Evolutionary conservation across 2,888 invertebrate genomes (phyloP), one percentile per base, ranked within the genome.

Genomic region (Phortica okadai): DNA sequence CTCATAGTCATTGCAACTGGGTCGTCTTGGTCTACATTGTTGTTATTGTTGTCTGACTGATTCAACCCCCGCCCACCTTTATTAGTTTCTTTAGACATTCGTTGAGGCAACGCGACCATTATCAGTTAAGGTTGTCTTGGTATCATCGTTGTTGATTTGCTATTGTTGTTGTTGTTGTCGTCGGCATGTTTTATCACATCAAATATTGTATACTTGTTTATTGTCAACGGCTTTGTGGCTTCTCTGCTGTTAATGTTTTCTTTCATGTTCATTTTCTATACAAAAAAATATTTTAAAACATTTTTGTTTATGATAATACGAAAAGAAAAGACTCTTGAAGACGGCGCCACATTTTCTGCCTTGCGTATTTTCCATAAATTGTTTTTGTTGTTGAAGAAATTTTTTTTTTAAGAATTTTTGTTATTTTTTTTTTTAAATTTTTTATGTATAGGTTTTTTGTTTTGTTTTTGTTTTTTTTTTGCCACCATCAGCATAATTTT

Each of bases 91-190:
- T 45, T 21, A 41, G 44, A n/a, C 16, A 16, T 10, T 69, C 45
- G 69, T 8, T 50, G 8, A 14, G 69, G 50, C 21, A 69, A 69
- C 44, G 21, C 8, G 21, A 16, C 14, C 45, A 69, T 69, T 69
- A 69, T 45, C 69, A 69, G 69, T 69, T 44, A 69, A 69, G 69
- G 69, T 69, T 69, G 44, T 50, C 50, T 33, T 59, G 59, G 59
- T 14, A 25, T 33, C 33, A 33, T 33, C 33, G 33, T 33, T 54
- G 10, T 54, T 6, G 10, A 6, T 54, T 54, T 54, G 21, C 21
- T 21, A 21, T 14, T 58, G 58, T 58, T n/a, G 6, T 59, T 21
- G 10, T 62, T 10, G 62, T 14, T 6, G 21, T n/a, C 25, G 21
- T 25, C 45, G 69, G 45, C 44, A 2, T 50, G 50, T 69, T 69